A percentile compares a stretch with the other conserved stretches of the same genome.
phyloP scores from a whole-genome alignment of 2,797 vertebrate genomes.

The Hippopotamyrus pictus region DNA sequence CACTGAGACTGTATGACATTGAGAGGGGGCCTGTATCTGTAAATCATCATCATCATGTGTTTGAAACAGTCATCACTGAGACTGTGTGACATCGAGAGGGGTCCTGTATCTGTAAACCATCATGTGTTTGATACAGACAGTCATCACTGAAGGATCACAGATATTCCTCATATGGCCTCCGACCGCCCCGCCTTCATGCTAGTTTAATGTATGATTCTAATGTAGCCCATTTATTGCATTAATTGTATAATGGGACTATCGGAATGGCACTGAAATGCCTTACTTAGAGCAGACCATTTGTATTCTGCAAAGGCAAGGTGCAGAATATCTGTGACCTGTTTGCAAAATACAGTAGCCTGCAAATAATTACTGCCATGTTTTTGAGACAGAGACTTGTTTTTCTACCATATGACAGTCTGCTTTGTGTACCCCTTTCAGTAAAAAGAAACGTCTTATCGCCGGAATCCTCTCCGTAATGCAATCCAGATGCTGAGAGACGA shows the following conservation, averaged over 20 bases:
- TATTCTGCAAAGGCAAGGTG: background rate
- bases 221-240: background rate
- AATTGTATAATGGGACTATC: background rate
- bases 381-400: conserved; percentile 16
- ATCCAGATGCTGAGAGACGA: conserved; percentile 55
- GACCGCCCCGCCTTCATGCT: background rate
- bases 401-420: conserved; percentile 4
- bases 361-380: conserved; percentile 5
- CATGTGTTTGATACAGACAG: background rate
- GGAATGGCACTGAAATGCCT: background rate
- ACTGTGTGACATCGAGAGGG: background rate
- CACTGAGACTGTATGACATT: background rate
- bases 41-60: background rate
- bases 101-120: background rate
- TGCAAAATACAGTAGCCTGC: conserved; percentile 10
- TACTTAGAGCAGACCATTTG: background rate
- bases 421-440: background rate
- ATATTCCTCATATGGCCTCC: background rate
- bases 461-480: conserved; percentile 50
- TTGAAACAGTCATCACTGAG: background rate
- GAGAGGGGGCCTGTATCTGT: background rate
- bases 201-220: background rate
- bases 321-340: background rate
- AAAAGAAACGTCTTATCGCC: conserved; percentile 40
- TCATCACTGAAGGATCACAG: background rate